A percentile compares a stretch with the other conserved stretches of the same genome.
Conservation (phyloP, 2,113 vertebrate genomes). For the Sakesphorus luctuosus region DNA sequence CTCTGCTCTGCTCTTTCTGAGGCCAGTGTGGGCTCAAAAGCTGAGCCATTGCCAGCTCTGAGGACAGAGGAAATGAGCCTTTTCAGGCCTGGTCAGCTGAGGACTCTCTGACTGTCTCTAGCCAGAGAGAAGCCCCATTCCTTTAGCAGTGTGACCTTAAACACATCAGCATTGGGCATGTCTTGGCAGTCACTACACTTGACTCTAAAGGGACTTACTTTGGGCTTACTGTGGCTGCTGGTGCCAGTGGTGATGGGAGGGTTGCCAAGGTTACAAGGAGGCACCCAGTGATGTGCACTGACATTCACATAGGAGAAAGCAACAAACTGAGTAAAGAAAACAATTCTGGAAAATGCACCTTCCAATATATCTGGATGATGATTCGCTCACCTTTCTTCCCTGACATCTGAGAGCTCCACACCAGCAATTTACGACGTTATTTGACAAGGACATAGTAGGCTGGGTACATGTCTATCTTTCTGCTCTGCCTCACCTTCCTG, state of each 20-base stretch:
- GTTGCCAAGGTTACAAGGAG: background rate
- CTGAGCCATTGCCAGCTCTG: background rate
- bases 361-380: background rate
- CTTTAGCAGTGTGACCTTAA: background rate
- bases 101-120: background rate
- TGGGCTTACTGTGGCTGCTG: background rate
- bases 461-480: background rate
- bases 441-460: background rate
- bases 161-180: background rate
- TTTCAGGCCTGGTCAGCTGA: background rate
- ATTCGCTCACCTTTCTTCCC: background rate
- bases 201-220: background rate
- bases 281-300: background rate
- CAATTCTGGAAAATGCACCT: background rate
- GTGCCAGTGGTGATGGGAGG: background rate
- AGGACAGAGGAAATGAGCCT: background rate
- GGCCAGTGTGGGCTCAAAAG: background rate
- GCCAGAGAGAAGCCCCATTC: background rate
- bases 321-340: background rate
- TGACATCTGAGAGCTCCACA: background rate
- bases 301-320: background rate
- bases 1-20: background rate
- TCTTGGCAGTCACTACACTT: background rate
- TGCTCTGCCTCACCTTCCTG: too few relatives aligned
- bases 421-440: background rate